Percentiles rank a stretch among this genome's conserved stretches.
Evolutionary conservation across 2,888 invertebrate species (phyloP).

Genomic region (Drosophila melanosoma): DNA sequence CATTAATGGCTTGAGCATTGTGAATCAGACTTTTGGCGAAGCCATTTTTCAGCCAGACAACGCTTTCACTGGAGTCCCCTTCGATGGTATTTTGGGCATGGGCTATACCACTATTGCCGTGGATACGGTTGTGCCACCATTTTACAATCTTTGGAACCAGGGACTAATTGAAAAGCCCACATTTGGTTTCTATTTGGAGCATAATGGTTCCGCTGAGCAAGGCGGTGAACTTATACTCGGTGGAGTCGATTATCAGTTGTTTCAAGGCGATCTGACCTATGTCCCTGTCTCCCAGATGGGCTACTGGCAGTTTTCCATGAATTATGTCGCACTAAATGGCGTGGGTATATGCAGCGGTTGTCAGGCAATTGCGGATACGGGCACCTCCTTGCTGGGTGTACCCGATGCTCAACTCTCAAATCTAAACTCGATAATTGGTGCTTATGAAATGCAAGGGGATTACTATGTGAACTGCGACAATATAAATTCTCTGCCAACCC

Average conservation of each 20-base stretch:
- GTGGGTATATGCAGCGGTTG: slow-evolving; percentile 90
- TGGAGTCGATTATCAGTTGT: slow-evolving; percentile 95
- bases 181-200: slow-evolving; percentile 96
- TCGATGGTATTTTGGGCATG: slow-evolving; percentile 98
- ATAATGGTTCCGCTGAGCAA: slow-evolving; percentile 88
- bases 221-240: slow-evolving; percentile 96
- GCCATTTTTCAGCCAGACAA: slow-evolving; percentile 96
- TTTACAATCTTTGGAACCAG: slow-evolving; percentile 95
- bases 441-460: slow-evolving; percentile 85
- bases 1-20: slow-evolving; percentile 88
- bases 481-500: slow-evolving; percentile 90
- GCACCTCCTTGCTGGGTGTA: slow-evolving; percentile 95
- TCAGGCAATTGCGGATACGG: slow-evolving; percentile 97
- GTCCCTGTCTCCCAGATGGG: slow-evolving; percentile 92
- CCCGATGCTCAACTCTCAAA: slow-evolving; percentile 89
- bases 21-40: slow-evolving; percentile 96
- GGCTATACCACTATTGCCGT: slow-evolving; percentile 94
- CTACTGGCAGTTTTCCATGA: slow-evolving; percentile 98
- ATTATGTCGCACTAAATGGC: slow-evolving; percentile 86
- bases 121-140: slow-evolving; percentile 94
- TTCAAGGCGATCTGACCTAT: slow-evolving; percentile 88
- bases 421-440: slow-evolving; percentile 92
- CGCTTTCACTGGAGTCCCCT: slow-evolving; percentile 97
- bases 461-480: slow-evolving; percentile 90
- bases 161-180: slow-evolving; percentile 88